These are phyloP conservation scores for Enteromius anoplus DNA, from an alignment of 2,797 vertebrate genomes.

Conservation along the genomic window DNA sequence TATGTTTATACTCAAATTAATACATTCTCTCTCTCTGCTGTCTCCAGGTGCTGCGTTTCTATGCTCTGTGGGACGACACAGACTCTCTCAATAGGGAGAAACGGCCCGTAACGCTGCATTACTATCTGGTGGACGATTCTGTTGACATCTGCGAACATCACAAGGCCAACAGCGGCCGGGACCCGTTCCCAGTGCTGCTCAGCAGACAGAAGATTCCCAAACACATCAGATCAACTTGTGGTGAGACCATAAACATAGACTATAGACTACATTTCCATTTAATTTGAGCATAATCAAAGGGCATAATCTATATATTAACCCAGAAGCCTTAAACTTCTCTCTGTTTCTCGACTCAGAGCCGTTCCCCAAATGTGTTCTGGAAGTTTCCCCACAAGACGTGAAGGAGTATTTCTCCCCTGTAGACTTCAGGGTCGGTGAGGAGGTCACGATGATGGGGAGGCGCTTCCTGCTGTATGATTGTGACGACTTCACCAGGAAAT, in stretches of 20 bases:
- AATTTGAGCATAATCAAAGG: neutral
- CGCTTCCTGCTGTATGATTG: constrained; percentile 87
- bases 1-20: neutral
- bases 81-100: constrained; percentile 75
- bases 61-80: constrained; percentile 82
- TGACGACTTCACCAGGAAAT: constrained; percentile 86
- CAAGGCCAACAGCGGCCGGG: constrained; percentile 82
- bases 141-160: constrained; percentile 89
- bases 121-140: constrained; percentile 88
- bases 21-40: neutral
- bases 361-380: constrained; percentile 90
- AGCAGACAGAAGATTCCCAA: constrained; percentile 86
- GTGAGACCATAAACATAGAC: constrained; percentile 57
- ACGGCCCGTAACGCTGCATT: constrained; percentile 82
- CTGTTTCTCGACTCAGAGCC: constrained; percentile 68
- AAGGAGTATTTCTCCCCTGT: constrained; percentile 86
- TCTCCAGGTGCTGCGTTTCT: constrained; percentile 90
- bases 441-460: constrained; percentile 81
- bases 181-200: constrained; percentile 86
- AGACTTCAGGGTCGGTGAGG: constrained; percentile 88
- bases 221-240: constrained; percentile 63
- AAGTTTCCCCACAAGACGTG: constrained; percentile 86
- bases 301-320: neutral
- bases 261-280: neutral
- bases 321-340: neutral